Evolutionary conservation across 2,797 vertebrate genomes (phyloP), one percentile per base, ranked within the genome.

Genomic region (Sebastes minor): DNA sequence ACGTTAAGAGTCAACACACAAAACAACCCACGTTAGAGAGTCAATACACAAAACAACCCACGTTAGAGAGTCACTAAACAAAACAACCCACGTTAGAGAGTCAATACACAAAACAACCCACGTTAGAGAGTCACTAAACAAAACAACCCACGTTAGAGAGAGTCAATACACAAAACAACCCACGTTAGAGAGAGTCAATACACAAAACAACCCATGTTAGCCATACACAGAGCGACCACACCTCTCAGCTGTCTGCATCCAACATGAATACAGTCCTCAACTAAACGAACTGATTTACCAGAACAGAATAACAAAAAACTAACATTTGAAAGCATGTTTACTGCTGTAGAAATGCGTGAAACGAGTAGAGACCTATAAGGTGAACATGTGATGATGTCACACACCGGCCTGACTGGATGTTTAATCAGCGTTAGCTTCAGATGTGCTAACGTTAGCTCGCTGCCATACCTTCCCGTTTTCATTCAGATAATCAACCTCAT

Each of bases 401-500:
- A 75, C 62, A 42, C 25, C 11, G 6, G 55, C 6, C 52, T 35
- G 60, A 8, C 23, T 14, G 71, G 28, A 14, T 56, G 6, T 20
- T 74, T 23, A 30, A 38, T 38, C 22, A 66, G 18, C 61, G 68
- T 63, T 81, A 86, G 84, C 87, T 7, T 73, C 8, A 42, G 27
- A 0, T 5, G 35, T 46, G 86, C 79, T 49, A 49, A 49, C 16
- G 16, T 49, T 49, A 57, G 25, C 22, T 46, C 27, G 53, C 61
- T 23, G 18, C 10, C 6, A 3, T 46, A 4, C 25, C 7, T 61
- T 14, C 28, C 4, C 3, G 4, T 30, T 52, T 42, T 32, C 3
- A 22, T 6, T 4, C 3, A 12, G 1, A 35, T 16, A 3, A 7
- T 4, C 18, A 7, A 3, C 22, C 2, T 12, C 20, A 60, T 12